Base-by-base conservation (phyloP, 2,888 invertebrate species). In the Aporophyla lueneburgensis region DNA sequence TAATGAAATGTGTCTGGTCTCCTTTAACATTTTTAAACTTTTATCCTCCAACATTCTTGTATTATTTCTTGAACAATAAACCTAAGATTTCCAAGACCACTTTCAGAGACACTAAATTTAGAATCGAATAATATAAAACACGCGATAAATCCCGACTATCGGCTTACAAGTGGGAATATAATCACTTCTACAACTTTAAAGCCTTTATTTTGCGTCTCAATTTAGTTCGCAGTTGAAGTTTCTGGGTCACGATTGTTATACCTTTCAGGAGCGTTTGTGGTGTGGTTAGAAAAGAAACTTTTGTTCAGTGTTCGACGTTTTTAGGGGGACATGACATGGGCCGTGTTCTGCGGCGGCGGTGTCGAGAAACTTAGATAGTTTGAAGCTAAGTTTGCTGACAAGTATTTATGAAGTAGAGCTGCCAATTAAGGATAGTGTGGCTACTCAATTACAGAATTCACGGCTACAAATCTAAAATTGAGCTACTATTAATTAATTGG, bases 171-270 rank as follows among this genome's bases (percentile, higher is more conserved):
- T 62, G 33, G 16, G 56, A 77, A 74, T 33, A 33, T 14, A 66
- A 21, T 51, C 24, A 66, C 24, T 65, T 63, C 4, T 14, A 65
- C 14, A 53, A 59, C 27, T 68, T 59, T 53, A 51, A 75, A 81
- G 5, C 10, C 27, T 46, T 68, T 40, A 51, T 43, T 69, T 61
- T 40, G 14, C 56, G 14, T 53, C 61, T 59, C 70, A 75, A 53
- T 84, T 81, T 59, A 40, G 51, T 65, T 63, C 16, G 10, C 46
- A 33, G 40, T 40, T 62, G 66, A 70, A 33, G 61, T 85, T 81
- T 82, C 81, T 71, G 69, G 85, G 82, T 61, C 85, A 69, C 27
- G 5, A 56, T 56, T 61, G 81, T 65, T 56, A 53, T 49, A 19
- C 46, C n/a, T 74, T 80, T 67, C 70, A 71, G 70, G 24, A 54